These are phyloP conservation scores for Acanthurus leucopareius DNA, from an alignment of 2,797 vertebrate species.

Conservation along the genomic window DNA sequence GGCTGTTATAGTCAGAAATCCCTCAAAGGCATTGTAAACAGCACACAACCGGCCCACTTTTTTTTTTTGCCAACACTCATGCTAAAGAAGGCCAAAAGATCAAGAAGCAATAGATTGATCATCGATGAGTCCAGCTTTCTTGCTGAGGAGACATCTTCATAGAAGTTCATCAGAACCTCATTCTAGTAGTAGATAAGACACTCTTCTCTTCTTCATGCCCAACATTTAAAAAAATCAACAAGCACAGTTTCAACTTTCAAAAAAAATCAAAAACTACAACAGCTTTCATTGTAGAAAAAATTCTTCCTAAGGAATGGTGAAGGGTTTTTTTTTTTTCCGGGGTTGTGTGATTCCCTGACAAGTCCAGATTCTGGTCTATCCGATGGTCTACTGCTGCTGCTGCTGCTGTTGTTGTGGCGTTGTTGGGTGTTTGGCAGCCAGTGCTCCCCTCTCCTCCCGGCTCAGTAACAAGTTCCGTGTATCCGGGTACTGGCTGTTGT, in stretches of 20 bases:
- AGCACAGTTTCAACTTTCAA: conserved; percentile 22
- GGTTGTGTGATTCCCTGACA: conserved; percentile 38
- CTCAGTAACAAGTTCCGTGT: conserved; percentile 58
- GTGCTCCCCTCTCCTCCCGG: conserved; percentile 66
- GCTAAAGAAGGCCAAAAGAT: conserved; percentile 1
- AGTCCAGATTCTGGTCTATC: conserved; percentile 31
- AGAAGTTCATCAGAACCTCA: conserved; percentile 6
- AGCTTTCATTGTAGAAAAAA: conserved; percentile 28
- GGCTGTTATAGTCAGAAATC: conserved; percentile 30
- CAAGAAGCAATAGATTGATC: conserved; percentile 12
- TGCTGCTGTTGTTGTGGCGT: conserved; percentile 39
- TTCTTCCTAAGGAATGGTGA: conserved; percentile 10
- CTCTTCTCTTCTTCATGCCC: conserved; percentile 12
- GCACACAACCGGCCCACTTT: conserved; percentile 22
- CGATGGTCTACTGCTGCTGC: conserved; percentile 29
- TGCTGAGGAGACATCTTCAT: conserved; percentile 20
- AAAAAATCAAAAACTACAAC: conserved; percentile 41
- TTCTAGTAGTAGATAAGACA: conserved; percentile 19
- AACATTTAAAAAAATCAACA: conserved; percentile 21
- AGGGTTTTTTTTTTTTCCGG: conserved; percentile 26
- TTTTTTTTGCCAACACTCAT: conserved; percentile 11
- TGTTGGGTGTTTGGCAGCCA: conserved; percentile 59
- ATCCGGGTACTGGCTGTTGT: conserved; percentile 83
- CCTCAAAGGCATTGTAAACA: conserved; percentile 45
- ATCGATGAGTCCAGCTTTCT: conserved; percentile 19